Base-by-base conservation (phyloP, 2,797 vertebrate species). In the Mallotus villosus region DNA sequence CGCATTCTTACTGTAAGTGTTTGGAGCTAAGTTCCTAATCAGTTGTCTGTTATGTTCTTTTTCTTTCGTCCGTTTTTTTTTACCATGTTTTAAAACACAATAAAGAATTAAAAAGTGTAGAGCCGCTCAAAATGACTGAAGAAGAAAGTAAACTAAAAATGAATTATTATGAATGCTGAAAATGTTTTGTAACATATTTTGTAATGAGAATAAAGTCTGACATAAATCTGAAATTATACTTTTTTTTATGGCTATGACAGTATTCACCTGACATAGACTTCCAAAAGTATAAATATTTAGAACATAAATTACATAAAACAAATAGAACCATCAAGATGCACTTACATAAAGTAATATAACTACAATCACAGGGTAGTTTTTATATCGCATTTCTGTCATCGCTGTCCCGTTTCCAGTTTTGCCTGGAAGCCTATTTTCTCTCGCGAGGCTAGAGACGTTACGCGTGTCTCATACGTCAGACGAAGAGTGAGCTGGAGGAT, bases 401-500 rank as follows among this genome's bases (percentile, higher is more conserved):
- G 5, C 25, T 25, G 41, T 14, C 41, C 41, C 0, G 41, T 46
- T 46, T 14, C 2, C 11, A 46, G 41, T 46, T 46, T 46, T 3
- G 9, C 41, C 41, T 46, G 9, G 58, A 59, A 59, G 24, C 4
- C 3, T 6, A n/a, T 27, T 6, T 58, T 2, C 73, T 76, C 19
- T 68, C 79, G 72, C 74, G 16, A 67, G 67, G 6, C 3, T 59
- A 34, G 17, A 2, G 8, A 53, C 32, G 9, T 51, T 32, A 32
- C 34, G 78, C 75, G 74, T 17, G 19, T n/a, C 19, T 55, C 87
- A 85, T 93, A 92, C 94, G 92, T 93, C 91, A 92, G 83, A 85
- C 74, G 79, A 91, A 86, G 80, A 93, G 91, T 87, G 91, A 93
- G 91, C 89, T 92, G 89, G 93, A 94, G 93, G 92, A 97, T 96